Base-by-base conservation (phyloP, 2,797 vertebrate species). In the Nannoperca obscura region DNA sequence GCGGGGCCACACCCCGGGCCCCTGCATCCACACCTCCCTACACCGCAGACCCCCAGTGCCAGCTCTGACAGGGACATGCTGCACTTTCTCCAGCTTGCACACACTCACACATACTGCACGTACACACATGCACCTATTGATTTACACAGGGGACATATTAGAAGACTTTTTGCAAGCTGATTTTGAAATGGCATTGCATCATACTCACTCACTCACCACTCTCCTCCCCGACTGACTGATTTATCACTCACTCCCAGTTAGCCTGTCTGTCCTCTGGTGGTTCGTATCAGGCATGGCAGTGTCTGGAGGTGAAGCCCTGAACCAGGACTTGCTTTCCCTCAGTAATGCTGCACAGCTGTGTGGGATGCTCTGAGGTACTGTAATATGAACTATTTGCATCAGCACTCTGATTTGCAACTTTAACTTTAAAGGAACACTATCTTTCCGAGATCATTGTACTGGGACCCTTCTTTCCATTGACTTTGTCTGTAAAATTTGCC, bases 1-100 rank as follows among this genome's bases (percentile, higher is more conserved):
- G 91, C 67, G 72, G 74, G 66, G 76, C 86, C 83, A 78, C 84
- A 86, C 86, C 92, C 78, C 46, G 59, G 70, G 75, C 85, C 84
- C 85, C 76, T 67, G 73, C 78, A 71, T 61, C 57, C 66, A 75
- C 73, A 76, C 74, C 57, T 63, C 74, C 12, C 53, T 54, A 27
- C 62, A 76, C 73, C 64, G 17, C 53, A 57, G 47, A 68, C 11
- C 50, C 11, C 19, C 36, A 32, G 22, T 63, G 54, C 74, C 62
- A 71, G 57, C 2, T 42, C 70, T 67, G 54, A 69, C 58, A 54
- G 34, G 30, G 54, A 74, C 47, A 19, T 24, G 9, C 58, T 22
- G 47, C 24, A 32, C 32, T 50, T 10, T 47, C 68, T 75, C 57
- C 58, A 59, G 27, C 42, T 66, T 50, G 24, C 52, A 58, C 62